A percentile compares a stretch with the other conserved stretches of the same genome.
Evolutionary conservation across 2,888 invertebrate species (phyloP).

Genomic region (Netelia fuscicornis): DNA sequence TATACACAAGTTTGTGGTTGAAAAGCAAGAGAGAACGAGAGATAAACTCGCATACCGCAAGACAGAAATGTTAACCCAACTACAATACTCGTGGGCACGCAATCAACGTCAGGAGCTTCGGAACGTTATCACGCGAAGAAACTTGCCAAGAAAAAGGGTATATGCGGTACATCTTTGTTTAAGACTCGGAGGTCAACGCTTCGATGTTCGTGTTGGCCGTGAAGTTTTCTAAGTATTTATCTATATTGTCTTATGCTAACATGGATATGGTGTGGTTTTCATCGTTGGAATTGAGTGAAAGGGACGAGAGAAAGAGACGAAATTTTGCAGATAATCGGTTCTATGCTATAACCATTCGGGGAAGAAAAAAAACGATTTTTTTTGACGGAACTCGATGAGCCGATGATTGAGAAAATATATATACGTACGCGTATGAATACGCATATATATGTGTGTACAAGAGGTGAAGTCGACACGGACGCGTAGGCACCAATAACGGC

Average conservation of each 20-base stretch:
- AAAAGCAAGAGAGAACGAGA: neutral
- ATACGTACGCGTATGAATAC: neutral
- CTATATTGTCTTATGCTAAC: neutral
- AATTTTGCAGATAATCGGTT: slow-evolving; percentile 20
- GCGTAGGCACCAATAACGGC: slow-evolving; percentile 55
- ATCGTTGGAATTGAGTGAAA: neutral
- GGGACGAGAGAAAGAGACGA: neutral
- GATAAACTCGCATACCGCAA: neutral
- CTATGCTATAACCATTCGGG: slow-evolving; percentile 16
- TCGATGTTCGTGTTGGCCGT: neutral
- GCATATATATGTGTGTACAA: slow-evolving; percentile 6
- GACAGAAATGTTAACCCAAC: slow-evolving; percentile 47
- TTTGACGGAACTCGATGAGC: slow-evolving; percentile 15
- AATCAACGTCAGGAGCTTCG: slow-evolving; percentile 54
- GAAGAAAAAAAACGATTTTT: slow-evolving; percentile 10
- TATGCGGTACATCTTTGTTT: slow-evolving; percentile 23
- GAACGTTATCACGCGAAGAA: slow-evolving; percentile 39
- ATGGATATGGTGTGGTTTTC: neutral
- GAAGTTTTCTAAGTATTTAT: neutral
- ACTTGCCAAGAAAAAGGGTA: slow-evolving; percentile 1
- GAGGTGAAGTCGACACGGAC: slow-evolving; percentile 26
- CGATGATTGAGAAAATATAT: slow-evolving; percentile 2
- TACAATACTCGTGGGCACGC: slow-evolving; percentile 48
- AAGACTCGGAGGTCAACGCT: slow-evolving; percentile 9
- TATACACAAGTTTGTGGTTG: slow-evolving; percentile 32